These are phyloP conservation scores for Pristis pectinata DNA, from an alignment of 2,797 vertebrate genomes.

Conservation along the genomic window DNA sequence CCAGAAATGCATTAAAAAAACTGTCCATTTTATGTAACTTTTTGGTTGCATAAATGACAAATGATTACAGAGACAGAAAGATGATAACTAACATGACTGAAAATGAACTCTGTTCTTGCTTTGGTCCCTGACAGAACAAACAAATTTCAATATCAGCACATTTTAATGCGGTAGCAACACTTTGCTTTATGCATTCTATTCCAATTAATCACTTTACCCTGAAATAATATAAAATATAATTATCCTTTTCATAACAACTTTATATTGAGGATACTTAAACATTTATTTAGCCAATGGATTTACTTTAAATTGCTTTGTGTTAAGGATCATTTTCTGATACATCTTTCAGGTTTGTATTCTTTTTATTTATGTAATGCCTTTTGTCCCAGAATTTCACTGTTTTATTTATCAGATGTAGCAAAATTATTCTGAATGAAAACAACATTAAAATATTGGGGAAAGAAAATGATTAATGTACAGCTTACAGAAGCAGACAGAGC, in stretches of 20 bases:
- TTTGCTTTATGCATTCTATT: background rate
- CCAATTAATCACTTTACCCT: background rate
- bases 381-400: conserved; percentile 17
- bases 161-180: background rate
- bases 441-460: background rate
- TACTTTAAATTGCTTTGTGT: conserved; percentile 4
- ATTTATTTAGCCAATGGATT: background rate
- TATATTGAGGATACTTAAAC: background rate
- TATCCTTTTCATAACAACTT: background rate
- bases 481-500: background rate
- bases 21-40: background rate
- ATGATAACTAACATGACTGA: too few relatives aligned
- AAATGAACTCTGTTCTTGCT: background rate
- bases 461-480: background rate
- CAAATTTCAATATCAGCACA: background rate
- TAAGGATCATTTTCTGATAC: background rate
- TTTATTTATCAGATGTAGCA: background rate
- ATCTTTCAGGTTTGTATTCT: background rate
- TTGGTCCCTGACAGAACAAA: too few relatives aligned
- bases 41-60: conserved; percentile 10
- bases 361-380: background rate
- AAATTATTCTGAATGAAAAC: background rate
- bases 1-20: background rate
- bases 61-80: background rate
- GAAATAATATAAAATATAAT: background rate